Percentiles rank a stretch among this genome's conserved stretches.
Conservation (phyloP, 2,113 vertebrate genomes). For the Mungos mungo region DNA sequence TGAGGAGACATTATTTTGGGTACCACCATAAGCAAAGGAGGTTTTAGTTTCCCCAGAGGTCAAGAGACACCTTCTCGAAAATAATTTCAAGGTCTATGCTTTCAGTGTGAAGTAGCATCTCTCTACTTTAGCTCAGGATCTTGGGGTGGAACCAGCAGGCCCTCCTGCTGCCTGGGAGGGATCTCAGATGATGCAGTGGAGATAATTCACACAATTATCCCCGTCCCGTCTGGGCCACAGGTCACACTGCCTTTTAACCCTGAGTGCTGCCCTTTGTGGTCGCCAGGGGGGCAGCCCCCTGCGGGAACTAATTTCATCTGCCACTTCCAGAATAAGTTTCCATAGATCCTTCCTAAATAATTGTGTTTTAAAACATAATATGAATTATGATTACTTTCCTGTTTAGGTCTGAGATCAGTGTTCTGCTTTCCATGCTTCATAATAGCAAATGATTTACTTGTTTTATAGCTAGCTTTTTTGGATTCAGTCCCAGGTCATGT, state of each 20-base stretch:
- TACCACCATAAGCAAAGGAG: not conserved
- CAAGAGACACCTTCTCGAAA: not conserved
- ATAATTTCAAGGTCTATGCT: not conserved
- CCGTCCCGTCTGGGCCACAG: not conserved
- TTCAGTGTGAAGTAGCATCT: not conserved
- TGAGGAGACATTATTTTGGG: not conserved
- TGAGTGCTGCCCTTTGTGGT: not conserved
- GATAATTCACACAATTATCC: not conserved
- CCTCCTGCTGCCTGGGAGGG: not conserved
- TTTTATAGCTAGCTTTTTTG: constrained; percentile 29
- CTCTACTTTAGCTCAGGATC: not conserved
- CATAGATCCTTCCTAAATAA: not conserved
- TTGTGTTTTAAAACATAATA: not conserved
- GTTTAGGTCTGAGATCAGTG: constrained; percentile 39
- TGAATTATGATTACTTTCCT: not conserved
- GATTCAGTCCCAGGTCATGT: constrained; percentile 3
- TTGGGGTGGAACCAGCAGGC: not conserved
- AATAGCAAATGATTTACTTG: constrained; percentile 45
- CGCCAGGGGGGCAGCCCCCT: not conserved
- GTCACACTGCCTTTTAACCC: not conserved
- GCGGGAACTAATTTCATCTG: not conserved
- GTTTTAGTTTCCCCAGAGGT: not conserved
- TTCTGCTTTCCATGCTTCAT: not conserved
- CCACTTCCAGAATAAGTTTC: not conserved
- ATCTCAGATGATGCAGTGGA: not conserved